Base-by-base conservation (phyloP, 2,888 invertebrate genomes). In the Epinotia brunnichana region DNA sequence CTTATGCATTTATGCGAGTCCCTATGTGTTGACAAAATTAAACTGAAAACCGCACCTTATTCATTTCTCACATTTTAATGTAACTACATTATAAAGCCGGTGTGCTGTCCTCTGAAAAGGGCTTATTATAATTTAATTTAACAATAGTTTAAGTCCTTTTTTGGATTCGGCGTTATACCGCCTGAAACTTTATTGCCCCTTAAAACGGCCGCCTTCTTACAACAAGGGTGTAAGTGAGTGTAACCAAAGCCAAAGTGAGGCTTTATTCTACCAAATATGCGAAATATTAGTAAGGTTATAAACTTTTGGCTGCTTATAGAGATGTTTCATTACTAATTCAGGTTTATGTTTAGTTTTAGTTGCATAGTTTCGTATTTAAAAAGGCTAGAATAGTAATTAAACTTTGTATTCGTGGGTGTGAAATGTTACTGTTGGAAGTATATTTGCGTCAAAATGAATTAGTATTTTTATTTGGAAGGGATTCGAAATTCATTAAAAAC, bases 21-120 rank as follows among this genome's bases (percentile, higher is more conserved):
- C 13, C 66, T 56, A 56, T 21, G 54, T 66, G 66, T 66, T 66
- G 66, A 44, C 66, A 66, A 66, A 56, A 66, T 66, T 66, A 66
- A 56, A 66, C 54, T 15, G 54, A 41, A 56, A 66, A 41, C 66
- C 66, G 2, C 66, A 56, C 66, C 24, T 15, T 21, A 66, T 66
- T 66, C 56, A 66, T 66, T 66, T 41, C 54, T 41, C 54, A 19
- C 21, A 21, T 56, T 41, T 56, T 41, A 53, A 39, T 19, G 48
- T 39, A n/a, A n/a, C n/a, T 35, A 39, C 64, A 41, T 39, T 54
- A 57, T 64, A 35, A 64, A 39, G 15, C 48, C 53, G n/a, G 41
- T 10, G 17, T 29, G 51, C 11, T 5, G 9, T 21, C 17, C 17
- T 21, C 24, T 9, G 2, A 13, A 13, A 39, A 39, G 10, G 39